A percentile compares a stretch with the other conserved stretches of the same genome.
Conservation (phyloP, 2,797 vertebrate species). For the Carcharodon carcharias region DNA sequence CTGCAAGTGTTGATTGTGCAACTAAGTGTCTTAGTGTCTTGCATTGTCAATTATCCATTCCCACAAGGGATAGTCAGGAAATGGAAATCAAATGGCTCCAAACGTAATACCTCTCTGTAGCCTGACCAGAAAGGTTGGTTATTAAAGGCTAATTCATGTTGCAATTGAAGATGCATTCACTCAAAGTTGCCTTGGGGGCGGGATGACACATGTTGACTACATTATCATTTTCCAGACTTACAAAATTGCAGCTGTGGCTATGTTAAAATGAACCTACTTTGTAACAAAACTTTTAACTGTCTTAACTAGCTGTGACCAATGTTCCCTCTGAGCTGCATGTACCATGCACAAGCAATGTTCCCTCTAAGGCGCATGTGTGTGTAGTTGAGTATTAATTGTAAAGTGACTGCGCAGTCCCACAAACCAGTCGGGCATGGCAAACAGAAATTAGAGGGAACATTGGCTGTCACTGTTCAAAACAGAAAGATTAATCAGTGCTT, state of each 20-base stretch:
- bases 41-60: not conserved
- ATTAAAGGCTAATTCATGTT: not conserved
- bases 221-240: not conserved
- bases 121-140: not conserved
- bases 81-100: not conserved
- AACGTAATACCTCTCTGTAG: not conserved
- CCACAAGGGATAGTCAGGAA: not conserved
- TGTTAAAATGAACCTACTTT: not conserved
- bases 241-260: not conserved
- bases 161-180: not conserved
- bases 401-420: not conserved
- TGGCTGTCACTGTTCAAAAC: not conserved
- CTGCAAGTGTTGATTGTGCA: not conserved
- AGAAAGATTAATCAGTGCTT: not conserved
- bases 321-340: not conserved
- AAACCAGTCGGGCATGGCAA: not conserved
- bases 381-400: not conserved
- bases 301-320: not conserved
- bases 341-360: not conserved
- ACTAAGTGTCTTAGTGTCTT: not conserved
- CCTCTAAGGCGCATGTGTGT: not conserved
- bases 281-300: not conserved
- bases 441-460: not conserved
- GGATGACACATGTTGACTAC: not conserved
- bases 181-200: not conserved